Evolutionary conservation across 1,140 invertebrate species (phyloP).

Genomic region (Sycobia sp.): DNA sequence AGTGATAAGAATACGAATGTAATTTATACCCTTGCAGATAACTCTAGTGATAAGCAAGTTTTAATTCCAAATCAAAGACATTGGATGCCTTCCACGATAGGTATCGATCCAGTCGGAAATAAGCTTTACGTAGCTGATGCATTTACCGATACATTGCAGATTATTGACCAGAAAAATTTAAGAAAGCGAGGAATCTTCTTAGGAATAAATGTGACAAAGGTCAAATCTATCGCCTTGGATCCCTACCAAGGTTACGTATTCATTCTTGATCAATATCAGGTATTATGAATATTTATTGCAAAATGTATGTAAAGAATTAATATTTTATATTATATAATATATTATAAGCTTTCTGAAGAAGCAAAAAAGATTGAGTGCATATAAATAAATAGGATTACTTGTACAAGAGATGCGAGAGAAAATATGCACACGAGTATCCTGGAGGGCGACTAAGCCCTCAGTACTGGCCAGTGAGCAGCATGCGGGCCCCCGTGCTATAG

Average conservation of each 20-base stretch:
- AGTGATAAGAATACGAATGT: neutral
- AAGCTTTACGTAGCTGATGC: constrained; percentile 15
- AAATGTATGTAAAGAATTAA: neutral
- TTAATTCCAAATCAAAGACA: neutral
- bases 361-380: neutral
- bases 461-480: no score
- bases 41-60: no score
- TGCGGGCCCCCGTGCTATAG: no score
- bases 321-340: no score
- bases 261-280: no score
- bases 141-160: neutral
- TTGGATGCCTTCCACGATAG: constrained; percentile 1
- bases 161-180: neutral
- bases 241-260: no score
- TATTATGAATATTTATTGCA: neutral
- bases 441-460: no score
- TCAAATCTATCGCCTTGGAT: no score
- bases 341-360: no score
- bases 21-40: neutral
- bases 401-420: no score
- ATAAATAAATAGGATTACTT: no score
- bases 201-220: neutral
- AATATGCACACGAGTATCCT: no score
- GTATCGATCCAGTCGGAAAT: neutral
- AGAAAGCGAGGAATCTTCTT: neutral